A percentile compares a stretch with the other conserved stretches of the same genome.
These are phyloP conservation scores for Luehdorfia chinensis DNA, from an alignment of 1,140 invertebrate genomes.

Conservation along the genomic window DNA sequence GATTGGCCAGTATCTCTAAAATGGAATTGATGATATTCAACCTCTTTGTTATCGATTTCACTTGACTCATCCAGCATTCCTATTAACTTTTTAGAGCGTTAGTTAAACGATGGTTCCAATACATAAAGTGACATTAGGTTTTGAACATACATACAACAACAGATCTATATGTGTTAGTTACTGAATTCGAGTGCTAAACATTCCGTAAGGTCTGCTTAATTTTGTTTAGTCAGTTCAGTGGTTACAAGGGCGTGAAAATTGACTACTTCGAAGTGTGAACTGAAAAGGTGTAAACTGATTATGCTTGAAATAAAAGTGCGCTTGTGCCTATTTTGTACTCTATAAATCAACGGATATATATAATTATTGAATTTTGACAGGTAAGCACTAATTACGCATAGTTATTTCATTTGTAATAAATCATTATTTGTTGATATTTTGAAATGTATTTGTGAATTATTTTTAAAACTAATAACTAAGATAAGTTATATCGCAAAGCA, in stretches of 20 bases:
- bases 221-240: constrained; percentile 58
- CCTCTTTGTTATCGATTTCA: constrained; percentile 43
- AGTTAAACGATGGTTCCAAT: constrained; percentile 25
- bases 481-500: no score
- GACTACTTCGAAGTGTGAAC: constrained; percentile 65
- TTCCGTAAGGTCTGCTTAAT: constrained; percentile 60
- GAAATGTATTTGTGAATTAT: no score
- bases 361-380: no score
- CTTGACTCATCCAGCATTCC: constrained; percentile 30
- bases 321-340: constrained; percentile 17
- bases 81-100: constrained; percentile 17
- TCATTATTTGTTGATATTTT: no score
- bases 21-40: constrained; percentile 46
- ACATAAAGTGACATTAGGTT: constrained; percentile 30
- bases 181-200: constrained; percentile 64
- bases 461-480: no score
- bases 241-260: constrained; percentile 69
- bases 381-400: no score
- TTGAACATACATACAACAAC: constrained; percentile 26
- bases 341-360: constrained; percentile 24
- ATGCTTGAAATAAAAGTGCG: constrained; percentile 34
- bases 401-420: no score
- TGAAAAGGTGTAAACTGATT: constrained; percentile 55
- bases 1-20: constrained; percentile 35
- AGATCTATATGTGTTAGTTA: constrained; percentile 51